These are phyloP conservation scores for Andricus quercusramuli DNA, from an alignment of 2,888 invertebrate species.

Conservation along the genomic window DNA sequence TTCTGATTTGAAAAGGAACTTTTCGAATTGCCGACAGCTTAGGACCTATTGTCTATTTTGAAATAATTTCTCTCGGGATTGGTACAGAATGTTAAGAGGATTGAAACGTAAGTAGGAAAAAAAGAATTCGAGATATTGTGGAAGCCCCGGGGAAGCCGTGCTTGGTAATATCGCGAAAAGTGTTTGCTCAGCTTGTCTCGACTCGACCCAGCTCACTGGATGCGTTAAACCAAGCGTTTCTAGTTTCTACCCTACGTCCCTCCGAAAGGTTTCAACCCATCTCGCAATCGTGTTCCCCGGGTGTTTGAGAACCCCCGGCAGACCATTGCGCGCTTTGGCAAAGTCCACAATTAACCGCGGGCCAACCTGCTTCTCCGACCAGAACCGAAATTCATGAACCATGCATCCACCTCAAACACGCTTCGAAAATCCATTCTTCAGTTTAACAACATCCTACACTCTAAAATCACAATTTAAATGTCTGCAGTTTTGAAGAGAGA, in stretches of 20 bases:
- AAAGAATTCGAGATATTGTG: conserved; percentile 40
- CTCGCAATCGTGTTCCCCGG: conserved; percentile 9
- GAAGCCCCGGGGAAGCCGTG: conserved; percentile 36
- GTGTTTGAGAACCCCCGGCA: conserved; percentile 31
- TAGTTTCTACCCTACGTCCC: conserved; percentile 39
- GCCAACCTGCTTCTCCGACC: conserved; percentile 5
- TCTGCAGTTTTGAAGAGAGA: too few species aligned
- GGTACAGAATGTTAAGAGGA: not conserved
- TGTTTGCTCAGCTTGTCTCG: conserved; percentile 77
- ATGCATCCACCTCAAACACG: conserved; percentile 10
- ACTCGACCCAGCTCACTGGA: conserved; percentile 38
- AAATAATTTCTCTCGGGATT: conserved; percentile 10
- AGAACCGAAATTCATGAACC: conserved; percentile 31
- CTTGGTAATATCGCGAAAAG: conserved; percentile 75
- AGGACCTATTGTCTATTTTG: not conserved
- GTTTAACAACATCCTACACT: not conserved
- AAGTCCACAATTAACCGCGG: conserved; percentile 27
- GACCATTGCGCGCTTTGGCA: conserved; percentile 17
- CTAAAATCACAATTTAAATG: not conserved
- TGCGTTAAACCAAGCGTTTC: conserved; percentile 52
- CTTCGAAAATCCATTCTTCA: not conserved
- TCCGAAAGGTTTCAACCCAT: conserved; percentile 31
- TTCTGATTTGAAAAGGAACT: too few species aligned
- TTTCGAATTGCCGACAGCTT: not conserved
- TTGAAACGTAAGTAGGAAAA: conserved; percentile 38